Conservation (phyloP, 1,140 invertebrate genomes). For the Drosophila nasuta region DNA sequence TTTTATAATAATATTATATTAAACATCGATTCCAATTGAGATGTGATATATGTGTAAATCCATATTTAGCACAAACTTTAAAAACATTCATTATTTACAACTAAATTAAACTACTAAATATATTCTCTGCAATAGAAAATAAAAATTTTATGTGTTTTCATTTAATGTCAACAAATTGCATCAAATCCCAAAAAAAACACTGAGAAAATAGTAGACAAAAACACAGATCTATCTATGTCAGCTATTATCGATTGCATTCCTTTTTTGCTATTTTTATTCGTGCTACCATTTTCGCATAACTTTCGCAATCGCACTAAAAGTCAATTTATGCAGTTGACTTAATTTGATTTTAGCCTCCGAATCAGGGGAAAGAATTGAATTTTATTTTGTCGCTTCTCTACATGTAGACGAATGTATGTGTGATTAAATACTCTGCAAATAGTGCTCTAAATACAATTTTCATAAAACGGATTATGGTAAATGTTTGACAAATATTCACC, state of each 20-base stretch:
- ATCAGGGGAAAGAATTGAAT: constrained; percentile 48
- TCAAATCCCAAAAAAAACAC: constrained; percentile 11
- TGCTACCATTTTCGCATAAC: constrained; percentile 9
- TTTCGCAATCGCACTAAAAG: constrained; percentile 64
- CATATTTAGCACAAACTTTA: too few species aligned
- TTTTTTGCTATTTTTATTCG: background rate
- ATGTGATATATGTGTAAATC: too few species aligned
- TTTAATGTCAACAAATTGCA: constrained; percentile 6
- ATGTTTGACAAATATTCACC: background rate
- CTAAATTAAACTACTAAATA: too few species aligned
- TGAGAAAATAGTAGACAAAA: constrained; percentile 27
- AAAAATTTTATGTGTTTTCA: background rate
- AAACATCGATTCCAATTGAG: too few species aligned
- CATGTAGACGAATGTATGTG: background rate
- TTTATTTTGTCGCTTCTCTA: constrained; percentile 16
- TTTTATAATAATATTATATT: too few species aligned
- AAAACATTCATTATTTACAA: too few species aligned
- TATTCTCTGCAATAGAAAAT: too few species aligned
- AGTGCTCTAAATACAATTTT: background rate
- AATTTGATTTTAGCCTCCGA: constrained; percentile 71
- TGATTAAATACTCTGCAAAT: constrained; percentile 12
- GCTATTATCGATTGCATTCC: constrained; percentile 23
- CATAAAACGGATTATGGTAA: background rate
- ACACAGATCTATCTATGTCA: constrained; percentile 7
- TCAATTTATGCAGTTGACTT: constrained; percentile 80